Conservation (phyloP, 2,888 invertebrate genomes). For the Willowsia nigromaculata region DNA sequence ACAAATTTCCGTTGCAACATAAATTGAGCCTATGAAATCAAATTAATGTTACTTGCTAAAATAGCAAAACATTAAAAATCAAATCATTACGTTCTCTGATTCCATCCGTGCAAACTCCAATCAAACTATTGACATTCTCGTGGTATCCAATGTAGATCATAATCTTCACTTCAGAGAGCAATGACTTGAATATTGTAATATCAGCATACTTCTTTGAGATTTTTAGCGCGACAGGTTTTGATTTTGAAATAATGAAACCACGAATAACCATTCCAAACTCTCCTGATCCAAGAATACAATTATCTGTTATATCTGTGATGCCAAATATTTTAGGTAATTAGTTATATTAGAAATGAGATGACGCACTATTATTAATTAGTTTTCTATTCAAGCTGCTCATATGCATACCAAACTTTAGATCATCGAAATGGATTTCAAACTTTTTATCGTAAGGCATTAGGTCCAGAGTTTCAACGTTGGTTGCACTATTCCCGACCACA, state of each 20-base stretch:
- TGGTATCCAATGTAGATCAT: constrained; percentile 63
- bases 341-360: too few species aligned
- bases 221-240: constrained; percentile 46
- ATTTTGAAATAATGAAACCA: constrained; percentile 29
- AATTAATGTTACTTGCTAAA: background rate
- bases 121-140: constrained; percentile 37
- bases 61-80: too few species aligned
- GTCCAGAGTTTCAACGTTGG: too few species aligned
- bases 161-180: constrained; percentile 56
- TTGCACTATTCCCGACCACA: too few species aligned
- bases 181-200: constrained; percentile 24
- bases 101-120: constrained; percentile 51
- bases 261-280: constrained; percentile 57
- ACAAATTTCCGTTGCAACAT: constrained; percentile 63
- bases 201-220: constrained; percentile 59
- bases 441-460: too few species aligned
- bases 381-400: too few species aligned
- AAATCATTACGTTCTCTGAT: constrained; percentile 25
- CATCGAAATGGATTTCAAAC: too few species aligned
- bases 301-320: too few species aligned
- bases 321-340: too few species aligned
- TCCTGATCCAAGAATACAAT: constrained; percentile 59
- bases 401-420: too few species aligned
- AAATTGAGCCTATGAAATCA: background rate
- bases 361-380: too few species aligned